phyloP scores from a whole-genome alignment of 2,888 invertebrate species.

The Zygaena filipendulae region DNA sequence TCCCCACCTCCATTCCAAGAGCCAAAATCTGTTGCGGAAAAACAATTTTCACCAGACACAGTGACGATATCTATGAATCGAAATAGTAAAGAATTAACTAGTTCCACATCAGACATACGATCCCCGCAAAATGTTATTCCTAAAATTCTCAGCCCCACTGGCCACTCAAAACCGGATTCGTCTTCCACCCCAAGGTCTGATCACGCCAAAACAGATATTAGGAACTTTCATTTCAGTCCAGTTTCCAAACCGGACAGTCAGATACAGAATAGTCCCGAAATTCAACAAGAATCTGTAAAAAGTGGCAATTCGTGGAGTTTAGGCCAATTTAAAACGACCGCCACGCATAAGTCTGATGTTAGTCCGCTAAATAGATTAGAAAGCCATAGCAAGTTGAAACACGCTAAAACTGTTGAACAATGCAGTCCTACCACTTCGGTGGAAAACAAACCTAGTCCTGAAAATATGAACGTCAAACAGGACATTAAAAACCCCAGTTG shows the following conservation, averaged over 20 bases:
- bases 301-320: slow-evolving; percentile 47
- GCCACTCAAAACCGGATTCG: slow-evolving; percentile 51
- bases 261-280: slow-evolving; percentile 54
- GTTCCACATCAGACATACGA: slow-evolving; percentile 25
- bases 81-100: slow-evolving; percentile 13
- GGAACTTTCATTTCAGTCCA: slow-evolving; percentile 56
- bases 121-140: slow-evolving; percentile 32
- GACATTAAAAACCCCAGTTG: slow-evolving; percentile 53
- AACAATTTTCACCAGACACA: slow-evolving; percentile 22
- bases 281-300: slow-evolving; percentile 40
- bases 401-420: slow-evolving; percentile 50
- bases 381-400: slow-evolving; percentile 45
- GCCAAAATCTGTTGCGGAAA: slow-evolving; percentile 45
- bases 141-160: slow-evolving; percentile 45
- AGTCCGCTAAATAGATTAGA: slow-evolving; percentile 56
- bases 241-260: slow-evolving; percentile 57
- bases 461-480: slow-evolving; percentile 39
- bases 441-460: slow-evolving; percentile 57
- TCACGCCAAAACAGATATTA: slow-evolving; percentile 35
- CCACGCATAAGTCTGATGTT: slow-evolving; percentile 56
- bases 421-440: slow-evolving; percentile 59
- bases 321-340: slow-evolving; percentile 52
- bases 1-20: slow-evolving; percentile 43
- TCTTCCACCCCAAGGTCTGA: slow-evolving; percentile 55
- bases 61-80: slow-evolving; percentile 33